Evolutionary conservation across 2,888 invertebrate species (phyloP).

Genomic region (Apodemia hepburni): DNA sequence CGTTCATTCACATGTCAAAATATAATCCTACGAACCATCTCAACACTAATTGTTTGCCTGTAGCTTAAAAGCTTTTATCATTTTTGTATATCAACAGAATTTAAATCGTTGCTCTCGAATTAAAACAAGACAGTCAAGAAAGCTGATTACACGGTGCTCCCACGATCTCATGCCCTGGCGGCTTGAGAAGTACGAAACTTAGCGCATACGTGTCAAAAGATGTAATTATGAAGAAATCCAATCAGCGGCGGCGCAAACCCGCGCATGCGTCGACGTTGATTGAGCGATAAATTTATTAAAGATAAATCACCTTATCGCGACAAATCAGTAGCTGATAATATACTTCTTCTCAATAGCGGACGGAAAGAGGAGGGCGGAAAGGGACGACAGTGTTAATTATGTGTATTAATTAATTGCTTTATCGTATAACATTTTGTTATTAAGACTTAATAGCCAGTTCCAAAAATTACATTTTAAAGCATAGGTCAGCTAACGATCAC

Average conservation of each 20-base stretch:
- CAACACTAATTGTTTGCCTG: background rate
- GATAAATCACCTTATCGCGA: conserved; percentile 71
- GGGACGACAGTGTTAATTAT: conserved; percentile 31
- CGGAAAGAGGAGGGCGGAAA: conserved; percentile 27
- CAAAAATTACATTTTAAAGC: no score
- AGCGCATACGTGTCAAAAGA: conserved; percentile 78
- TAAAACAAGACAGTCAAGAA: conserved; percentile 72
- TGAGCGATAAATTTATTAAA: conserved; percentile 72
- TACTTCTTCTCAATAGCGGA: conserved; percentile 37
- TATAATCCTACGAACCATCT: no score
- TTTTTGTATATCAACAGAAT: conserved; percentile 12
- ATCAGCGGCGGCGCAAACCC: conserved; percentile 54
- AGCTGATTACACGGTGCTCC: conserved; percentile 77
- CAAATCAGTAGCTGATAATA: conserved; percentile 67
- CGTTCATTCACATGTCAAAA: no score
- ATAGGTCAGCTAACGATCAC: no score
- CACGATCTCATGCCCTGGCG: conserved; percentile 73
- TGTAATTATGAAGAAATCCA: conserved; percentile 80
- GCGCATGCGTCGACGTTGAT: conserved; percentile 51
- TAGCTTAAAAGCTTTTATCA: background rate
- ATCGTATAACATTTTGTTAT: conserved; percentile 5
- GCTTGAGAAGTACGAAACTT: conserved; percentile 70
- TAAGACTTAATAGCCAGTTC: background rate
- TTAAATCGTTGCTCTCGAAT: conserved; percentile 41
- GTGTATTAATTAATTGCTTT: conserved; percentile 26